Base-by-base conservation (phyloP, 2,113 vertebrate genomes). In the Vombatus ursinus region DNA sequence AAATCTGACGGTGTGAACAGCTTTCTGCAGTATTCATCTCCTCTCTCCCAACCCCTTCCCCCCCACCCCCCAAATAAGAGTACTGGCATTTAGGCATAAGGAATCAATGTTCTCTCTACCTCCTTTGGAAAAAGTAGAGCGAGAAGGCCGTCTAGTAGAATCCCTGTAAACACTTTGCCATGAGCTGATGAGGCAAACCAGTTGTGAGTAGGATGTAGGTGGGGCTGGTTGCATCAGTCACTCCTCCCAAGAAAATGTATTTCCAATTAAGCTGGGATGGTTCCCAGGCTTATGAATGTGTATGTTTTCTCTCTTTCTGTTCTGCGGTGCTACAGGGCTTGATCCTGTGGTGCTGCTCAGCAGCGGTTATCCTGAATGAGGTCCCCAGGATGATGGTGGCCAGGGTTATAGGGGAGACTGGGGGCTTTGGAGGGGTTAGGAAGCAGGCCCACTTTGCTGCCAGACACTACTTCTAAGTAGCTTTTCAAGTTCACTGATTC, bases 11-110 rank as follows among this genome's bases (percentile, higher is more conserved):
- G 28, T 37, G 6, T 44, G n/a, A 84, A 84, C 16, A 84, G n/a
- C n/a, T 44, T 84, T 84, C n/a, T 84, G 8, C 11, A 44, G 19
- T 23, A 44, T 84, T 84, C 7, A 84, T 44, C 57, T 0, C 50
- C 3, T 37, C 10, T 31, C 47, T 24, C 6, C 9, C 48, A 0
- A 4, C 7, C 52, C 8, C 8, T 16, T 8, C 10, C 28, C 0
- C 28, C 16, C 24, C 28, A 11, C 2, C 6, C 0, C 0, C 31
- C 6, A 6, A 22, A 0, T 68, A 14, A 84, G 44, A 84, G 68
- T 84, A 84, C 7, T 84, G 44, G n/a, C 19, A 84, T 2, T 84
- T 84, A 44, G 68, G 1, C 53, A 10, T 68, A 57, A 61, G 92
- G 28, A 37, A 31, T 68, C 68, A 31, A 28, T 26, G 68, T 7